Percentiles rank a stretch among this genome's conserved stretches.
These are phyloP conservation scores for Tortricodes alternella DNA, from an alignment of 2,888 invertebrate species.

Conservation along the genomic window DNA sequence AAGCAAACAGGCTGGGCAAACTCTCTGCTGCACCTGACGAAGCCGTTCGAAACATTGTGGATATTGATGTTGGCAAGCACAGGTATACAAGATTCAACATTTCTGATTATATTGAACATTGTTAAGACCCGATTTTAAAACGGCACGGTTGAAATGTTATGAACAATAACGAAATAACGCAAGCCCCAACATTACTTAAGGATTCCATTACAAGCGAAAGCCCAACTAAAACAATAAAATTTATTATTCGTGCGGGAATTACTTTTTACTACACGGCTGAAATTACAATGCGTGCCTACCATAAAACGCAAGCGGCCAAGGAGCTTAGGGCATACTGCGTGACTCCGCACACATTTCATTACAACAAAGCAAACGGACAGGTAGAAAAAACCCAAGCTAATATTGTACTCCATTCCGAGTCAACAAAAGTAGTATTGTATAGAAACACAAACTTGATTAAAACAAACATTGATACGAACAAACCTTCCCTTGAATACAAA, in stretches of 20 bases:
- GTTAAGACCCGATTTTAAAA: not conserved
- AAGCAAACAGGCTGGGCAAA: constrained; percentile 54
- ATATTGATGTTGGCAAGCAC: constrained; percentile 20
- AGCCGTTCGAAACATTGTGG: constrained; percentile 42
- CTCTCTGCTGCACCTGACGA: constrained; percentile 60
- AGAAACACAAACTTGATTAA: constrained; percentile 61
- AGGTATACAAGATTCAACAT: constrained; percentile 1
- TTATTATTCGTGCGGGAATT: constrained; percentile 26
- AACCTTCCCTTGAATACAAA: constrained; percentile 47
- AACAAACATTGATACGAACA: constrained; percentile 51
- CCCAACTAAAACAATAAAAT: constrained; percentile 28
- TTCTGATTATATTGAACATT: not conserved
- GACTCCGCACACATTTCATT: constrained; percentile 66
- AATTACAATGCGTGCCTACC: constrained; percentile 44
- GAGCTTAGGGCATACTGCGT: constrained; percentile 58
- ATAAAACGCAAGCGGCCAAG: constrained; percentile 55
- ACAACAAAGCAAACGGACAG: constrained; percentile 65
- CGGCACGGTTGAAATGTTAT: not conserved
- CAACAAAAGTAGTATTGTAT: constrained; percentile 56
- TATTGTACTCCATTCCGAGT: constrained; percentile 58
- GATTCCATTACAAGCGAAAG: constrained; percentile 22
- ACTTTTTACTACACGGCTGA: constrained; percentile 32
- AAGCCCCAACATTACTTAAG: constrained; percentile 2
- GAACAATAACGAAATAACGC: not conserved
- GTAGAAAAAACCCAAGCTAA: constrained; percentile 65